Evolutionary conservation across 2,113 vertebrate species (phyloP).

Genomic region (Vanacampus margaritifer): DNA sequence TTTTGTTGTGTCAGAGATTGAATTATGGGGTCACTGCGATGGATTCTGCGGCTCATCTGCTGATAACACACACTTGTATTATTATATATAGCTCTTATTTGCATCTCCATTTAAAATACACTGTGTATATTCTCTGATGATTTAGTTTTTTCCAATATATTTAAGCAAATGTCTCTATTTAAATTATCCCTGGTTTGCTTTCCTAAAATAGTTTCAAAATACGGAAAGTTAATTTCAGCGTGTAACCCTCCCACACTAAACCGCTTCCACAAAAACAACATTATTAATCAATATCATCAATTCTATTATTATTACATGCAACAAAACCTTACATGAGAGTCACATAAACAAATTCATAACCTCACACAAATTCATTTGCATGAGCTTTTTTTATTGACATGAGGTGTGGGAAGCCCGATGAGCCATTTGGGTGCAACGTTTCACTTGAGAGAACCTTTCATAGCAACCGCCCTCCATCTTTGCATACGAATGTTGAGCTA

Average conservation of each 20-base stretch:
- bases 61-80: conserved; percentile 28
- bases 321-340: neutral
- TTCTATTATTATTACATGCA: too few species aligned
- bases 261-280: too few species aligned
- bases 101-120: conserved; percentile 16
- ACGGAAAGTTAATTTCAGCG: too few species aligned
- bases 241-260: too few species aligned
- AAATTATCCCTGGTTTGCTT: too few species aligned
- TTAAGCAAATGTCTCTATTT: too few species aligned
- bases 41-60: conserved; percentile 17
- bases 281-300: too few species aligned
- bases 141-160: too few species aligned
- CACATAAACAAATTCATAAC: conserved; percentile 31
- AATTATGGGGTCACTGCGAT: conserved; percentile 32
- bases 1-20: conserved; percentile 36
- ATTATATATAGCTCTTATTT: conserved; percentile 1
- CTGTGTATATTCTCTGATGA: too few species aligned
- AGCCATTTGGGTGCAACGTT: conserved; percentile 43
- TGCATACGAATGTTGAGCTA: conserved; percentile 52
- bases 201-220: too few species aligned
- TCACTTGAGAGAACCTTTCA: conserved; percentile 64
- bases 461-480: conserved; percentile 53
- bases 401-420: conserved; percentile 54
- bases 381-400: conserved; percentile 43
- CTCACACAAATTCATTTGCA: conserved; percentile 44